Base-by-base conservation (phyloP, 2,113 vertebrate species). In the Megalops atlanticus region DNA sequence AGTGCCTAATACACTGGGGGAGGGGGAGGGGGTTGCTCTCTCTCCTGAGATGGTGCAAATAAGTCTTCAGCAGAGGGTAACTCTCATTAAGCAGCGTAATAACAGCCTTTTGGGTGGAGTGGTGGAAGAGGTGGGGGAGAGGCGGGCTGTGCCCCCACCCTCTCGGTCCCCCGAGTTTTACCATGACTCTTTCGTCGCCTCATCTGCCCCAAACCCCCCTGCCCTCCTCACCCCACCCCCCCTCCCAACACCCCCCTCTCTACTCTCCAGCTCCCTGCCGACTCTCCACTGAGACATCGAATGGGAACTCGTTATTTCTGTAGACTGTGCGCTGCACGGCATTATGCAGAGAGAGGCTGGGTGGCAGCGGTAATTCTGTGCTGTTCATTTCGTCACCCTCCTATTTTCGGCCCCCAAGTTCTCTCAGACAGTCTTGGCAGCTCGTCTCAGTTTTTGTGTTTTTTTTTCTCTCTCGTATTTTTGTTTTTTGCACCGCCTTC, bases 11-110 rank as follows among this genome's bases (percentile, higher is more conserved):
- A 43, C 5, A 27, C 35, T 36, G 10, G 40, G 18, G 54, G 45
- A 11, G 52, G 52, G 35, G 71, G 36, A 36, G 36, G 36, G 52
- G 52, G 36, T 41, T 76, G 70, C 82, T 74, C 38, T 18, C 49
- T 18, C 21, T 52, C 49, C 49, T 52, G 49, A 52, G 16, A 14
- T 18, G 3, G 16, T 18, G 24, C 21, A 58, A 58, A n/a, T 58
- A 16, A 15, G 45, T 49, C 52, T 58, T 58, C 52, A 24, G 52
- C 52, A 1, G 52, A 11, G 52, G 21, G 18, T 58, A 58, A 24
- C 0, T 58, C 52, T 18, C 52, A 18, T 24, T 58, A 58, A 58
- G 52, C 7, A n/a, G 0, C 1, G 52, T 18, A 3, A 58, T 24
- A 18, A n/a, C n/a, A n/a, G n/a, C n/a, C n/a, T n/a, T n/a, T n/a